Evolutionary conservation across 2,797 vertebrate genomes (phyloP).

Genomic region (Streptopelia turtur): DNA sequence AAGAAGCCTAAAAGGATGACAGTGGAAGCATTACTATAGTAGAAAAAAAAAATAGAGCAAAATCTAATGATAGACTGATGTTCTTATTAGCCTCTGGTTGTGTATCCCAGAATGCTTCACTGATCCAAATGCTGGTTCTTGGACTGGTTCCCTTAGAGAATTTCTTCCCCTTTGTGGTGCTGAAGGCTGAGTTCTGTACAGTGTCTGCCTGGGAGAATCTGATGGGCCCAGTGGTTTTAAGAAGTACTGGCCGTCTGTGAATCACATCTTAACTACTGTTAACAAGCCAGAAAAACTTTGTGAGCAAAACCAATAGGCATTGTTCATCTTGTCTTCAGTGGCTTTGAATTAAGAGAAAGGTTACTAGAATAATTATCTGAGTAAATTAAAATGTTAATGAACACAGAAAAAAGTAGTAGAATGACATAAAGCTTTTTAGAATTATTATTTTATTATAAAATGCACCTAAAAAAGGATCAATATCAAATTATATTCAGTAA

Average conservation of each 20-base stretch:
- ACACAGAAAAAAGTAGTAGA: not conserved
- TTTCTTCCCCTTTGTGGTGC: not conserved
- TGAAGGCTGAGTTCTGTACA: not conserved
- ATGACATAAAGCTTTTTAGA: not conserved
- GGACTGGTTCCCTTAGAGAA: not conserved
- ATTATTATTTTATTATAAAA: not conserved
- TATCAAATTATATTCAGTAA: not conserved
- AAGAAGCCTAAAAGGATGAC: not conserved
- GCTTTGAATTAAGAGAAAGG: not conserved
- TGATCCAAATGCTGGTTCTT: not conserved
- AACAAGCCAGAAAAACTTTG: not conserved
- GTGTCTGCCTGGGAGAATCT: not conserved
- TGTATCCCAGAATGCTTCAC: not conserved
- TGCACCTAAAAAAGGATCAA: not conserved
- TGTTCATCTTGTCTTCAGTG: not conserved
- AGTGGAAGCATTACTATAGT: not conserved
- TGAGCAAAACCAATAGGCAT: not conserved
- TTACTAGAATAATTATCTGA: not conserved
- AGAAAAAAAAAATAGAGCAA: not conserved
- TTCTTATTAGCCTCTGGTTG: not conserved
- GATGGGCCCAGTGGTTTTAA: not conserved
- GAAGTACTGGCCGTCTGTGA: not conserved
- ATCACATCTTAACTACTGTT: not conserved
- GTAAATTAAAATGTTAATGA: not conserved
- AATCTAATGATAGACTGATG: not conserved